Conservation (phyloP, 2,888 invertebrate genomes). For the Pammene aurita region DNA sequence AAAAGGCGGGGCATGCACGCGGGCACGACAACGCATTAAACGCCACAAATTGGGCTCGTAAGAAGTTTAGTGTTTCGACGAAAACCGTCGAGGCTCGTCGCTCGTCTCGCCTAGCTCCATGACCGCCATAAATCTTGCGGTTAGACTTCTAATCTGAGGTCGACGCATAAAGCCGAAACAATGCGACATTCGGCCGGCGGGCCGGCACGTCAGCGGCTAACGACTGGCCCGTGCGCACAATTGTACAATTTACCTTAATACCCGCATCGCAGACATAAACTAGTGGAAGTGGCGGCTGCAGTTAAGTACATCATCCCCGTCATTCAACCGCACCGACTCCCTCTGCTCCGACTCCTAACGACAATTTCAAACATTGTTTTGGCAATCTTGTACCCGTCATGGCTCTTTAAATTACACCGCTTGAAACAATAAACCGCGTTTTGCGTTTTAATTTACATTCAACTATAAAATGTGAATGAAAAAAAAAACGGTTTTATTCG, state of each 20-base stretch:
- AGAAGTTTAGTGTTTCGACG: constrained; percentile 78
- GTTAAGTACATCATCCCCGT: constrained; percentile 29
- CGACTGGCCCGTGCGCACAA: constrained; percentile 81
- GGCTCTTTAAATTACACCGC: constrained; percentile 42
- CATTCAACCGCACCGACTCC: constrained; percentile 23
- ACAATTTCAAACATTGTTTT: constrained; percentile 21
- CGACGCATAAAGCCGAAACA: constrained; percentile 78
- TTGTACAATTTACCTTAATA: constrained; percentile 81
- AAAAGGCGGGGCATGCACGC: constrained; percentile 80
- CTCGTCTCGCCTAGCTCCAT: constrained; percentile 69
- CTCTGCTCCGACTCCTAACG: constrained; percentile 7
- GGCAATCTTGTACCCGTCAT: constrained; percentile 38
- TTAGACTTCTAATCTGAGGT: constrained; percentile 77
- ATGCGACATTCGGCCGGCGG: constrained; percentile 69
- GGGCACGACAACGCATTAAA: constrained; percentile 76
- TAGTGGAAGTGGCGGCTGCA: constrained; percentile 64
- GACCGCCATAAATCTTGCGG: constrained; percentile 76
- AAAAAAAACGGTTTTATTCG: constrained; percentile 39
- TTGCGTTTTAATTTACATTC: constrained; percentile 49
- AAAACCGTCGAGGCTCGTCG: constrained; percentile 65
- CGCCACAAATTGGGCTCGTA: constrained; percentile 79
- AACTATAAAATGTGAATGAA: constrained; percentile 32
- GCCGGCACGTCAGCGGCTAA: constrained; percentile 73
- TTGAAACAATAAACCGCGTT: constrained; percentile 46
- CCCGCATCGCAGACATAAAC: constrained; percentile 74